phyloP scores from a whole-genome alignment of 2,888 invertebrate genomes.

The Blastobasis adustella region DNA sequence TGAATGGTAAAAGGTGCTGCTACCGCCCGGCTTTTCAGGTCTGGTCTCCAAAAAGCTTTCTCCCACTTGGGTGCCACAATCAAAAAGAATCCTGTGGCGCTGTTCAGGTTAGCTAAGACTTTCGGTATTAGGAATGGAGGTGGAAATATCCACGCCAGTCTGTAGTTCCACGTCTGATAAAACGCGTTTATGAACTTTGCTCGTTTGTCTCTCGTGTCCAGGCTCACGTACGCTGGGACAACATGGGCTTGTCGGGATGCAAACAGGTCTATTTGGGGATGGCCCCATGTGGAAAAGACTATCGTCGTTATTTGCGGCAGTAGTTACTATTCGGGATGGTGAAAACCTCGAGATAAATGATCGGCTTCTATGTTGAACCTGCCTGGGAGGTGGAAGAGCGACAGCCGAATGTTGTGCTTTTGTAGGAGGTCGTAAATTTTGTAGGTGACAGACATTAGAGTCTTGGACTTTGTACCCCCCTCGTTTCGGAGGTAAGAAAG shows the following conservation, averaged over 20 bases:
- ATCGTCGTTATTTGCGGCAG: not conserved
- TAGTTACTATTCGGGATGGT: not conserved
- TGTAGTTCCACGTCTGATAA: slow-evolving; percentile 5
- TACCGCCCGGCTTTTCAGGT: slow-evolving; percentile 8
- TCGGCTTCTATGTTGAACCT: not conserved
- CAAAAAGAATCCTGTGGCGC: slow-evolving; percentile 7
- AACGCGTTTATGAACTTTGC: not conserved
- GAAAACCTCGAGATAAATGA: not conserved
- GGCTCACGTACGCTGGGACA: not conserved
- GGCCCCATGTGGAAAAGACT: not conserved
- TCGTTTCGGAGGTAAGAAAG: not conserved
- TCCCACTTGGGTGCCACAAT: slow-evolving; percentile 15
- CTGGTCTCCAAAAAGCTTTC: slow-evolving; percentile 11
- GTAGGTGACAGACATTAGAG: not conserved
- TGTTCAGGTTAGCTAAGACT: slow-evolving; percentile 8
- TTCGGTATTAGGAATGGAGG: slow-evolving; percentile 10
- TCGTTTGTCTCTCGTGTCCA: not conserved
- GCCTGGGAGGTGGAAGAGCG: not conserved
- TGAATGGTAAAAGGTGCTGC: slow-evolving; percentile 10
- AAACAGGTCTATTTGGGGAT: not conserved
- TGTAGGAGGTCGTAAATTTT: too few relatives aligned
- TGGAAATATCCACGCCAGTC: slow-evolving; percentile 11
- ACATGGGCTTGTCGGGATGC: not conserved
- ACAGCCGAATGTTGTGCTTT: too few relatives aligned
- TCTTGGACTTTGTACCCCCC: not conserved